Base-by-base conservation (phyloP, 2,113 vertebrate species). In the Corapipo altera region DNA sequence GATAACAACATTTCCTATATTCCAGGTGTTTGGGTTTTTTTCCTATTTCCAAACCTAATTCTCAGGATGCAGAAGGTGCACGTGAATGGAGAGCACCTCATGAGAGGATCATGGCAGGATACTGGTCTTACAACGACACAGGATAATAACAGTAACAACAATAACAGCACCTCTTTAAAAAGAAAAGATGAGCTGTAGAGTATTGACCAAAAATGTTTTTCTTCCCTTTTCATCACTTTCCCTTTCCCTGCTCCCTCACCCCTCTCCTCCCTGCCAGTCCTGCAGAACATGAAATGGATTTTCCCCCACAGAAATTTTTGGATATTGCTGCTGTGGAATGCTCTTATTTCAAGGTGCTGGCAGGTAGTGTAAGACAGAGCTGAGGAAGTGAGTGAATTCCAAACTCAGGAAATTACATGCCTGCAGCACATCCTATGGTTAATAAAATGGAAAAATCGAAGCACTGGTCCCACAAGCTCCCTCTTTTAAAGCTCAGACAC, bases 371-470 rank as follows among this genome's bases (percentile, higher is more conserved):
- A 51, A 88, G 70, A 39, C 39, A 79, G 79, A 48, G 43, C 23
- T 75, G 85, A 90, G 92, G 70, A 41, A 85, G 17, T 5, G n/a
- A 74, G 76, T 88, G 87, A 90, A 88, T 80, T 89, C 86, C 71
- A 57, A 49, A 48, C 79, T 85, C 69, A 20, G 73, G 9, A 92
- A 95, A 93, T 93, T 91, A 74, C 76, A 49, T 89, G 95, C 91
- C 91, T 89, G 88, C 62, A 93, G 87, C 89, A 80, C 62, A 83
- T 67, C 66, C 44, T 55, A 87, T 51, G 71, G 91, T 95, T 96
- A 95, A 97, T 95, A 96, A 97, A 95, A 92, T 72, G 64, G 89
- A 85, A 95, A 96, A 97, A 94, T 43, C 44, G 92, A 96, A 96
- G 85, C 2, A 1, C 1, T 6, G 49, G n/a, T 94, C 82, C 85